Base-by-base conservation (phyloP, 2,888 invertebrate genomes). In the Andrena marginata region DNA sequence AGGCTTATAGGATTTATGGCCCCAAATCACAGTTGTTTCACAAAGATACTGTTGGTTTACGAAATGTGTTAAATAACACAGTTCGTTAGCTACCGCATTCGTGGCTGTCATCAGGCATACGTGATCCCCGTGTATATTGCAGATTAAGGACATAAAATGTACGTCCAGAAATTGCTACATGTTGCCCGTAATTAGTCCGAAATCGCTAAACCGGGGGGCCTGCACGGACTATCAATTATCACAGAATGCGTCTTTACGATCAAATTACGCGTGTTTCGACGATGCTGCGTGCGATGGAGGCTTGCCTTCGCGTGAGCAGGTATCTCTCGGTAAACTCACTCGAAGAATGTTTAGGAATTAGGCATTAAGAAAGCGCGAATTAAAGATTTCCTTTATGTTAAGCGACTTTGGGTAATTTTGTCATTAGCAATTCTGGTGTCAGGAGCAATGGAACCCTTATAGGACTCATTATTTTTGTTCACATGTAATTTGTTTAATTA, bases 231-330 rank as follows among this genome's bases (percentile, higher is more conserved):
- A 63, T 79, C 69, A 49, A 74, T 79, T 74, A 79, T 51, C 23
- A 23, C 6, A 31, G 7, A 59, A 16, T 23, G 42, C 88, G 85
- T 86, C 87, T 84, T 87, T 87, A 86, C 73, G 77, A 65, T 13
- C 33, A 59, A 67, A 33, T 70, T 70, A 77, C 48, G 35, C 6
- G 23, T 56, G 72, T 42, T 23, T 26, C 48, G 20, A 59, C 42
- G 42, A 62, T 70, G 33, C 16, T 13, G 33, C 33, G 7, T 35
- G n/a, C 26, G 54, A 35, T 26, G 13, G 56, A 20, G 23, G 10
- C 10, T 56, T 56, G 56, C 56, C 23, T 56, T 56, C 56, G 23
- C 56, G 10, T 23, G 26, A 23, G 13, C 56, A 51, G 51, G 51
- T 8, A 26, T 26, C 56, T 26, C 26, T 4, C 26, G 23, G 20